Evolutionary conservation across 2,113 vertebrate genomes (phyloP).

Genomic region (Nesoenas mayeri): DNA sequence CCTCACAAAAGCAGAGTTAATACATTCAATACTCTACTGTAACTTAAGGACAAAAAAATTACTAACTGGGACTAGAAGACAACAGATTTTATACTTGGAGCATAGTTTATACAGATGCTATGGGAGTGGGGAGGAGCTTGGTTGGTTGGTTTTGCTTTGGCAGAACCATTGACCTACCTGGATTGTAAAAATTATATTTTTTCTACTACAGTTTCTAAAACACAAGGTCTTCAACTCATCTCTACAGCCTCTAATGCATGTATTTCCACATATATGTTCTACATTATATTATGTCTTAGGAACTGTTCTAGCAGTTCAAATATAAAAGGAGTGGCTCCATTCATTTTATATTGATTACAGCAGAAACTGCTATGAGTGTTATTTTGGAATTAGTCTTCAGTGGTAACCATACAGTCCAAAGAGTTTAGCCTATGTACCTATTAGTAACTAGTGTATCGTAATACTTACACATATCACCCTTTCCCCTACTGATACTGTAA

Average conservation of each 20-base stretch:
- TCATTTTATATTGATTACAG: background rate
- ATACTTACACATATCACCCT: background rate
- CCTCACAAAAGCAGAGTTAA: background rate
- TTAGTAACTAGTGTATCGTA: background rate
- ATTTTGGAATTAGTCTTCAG: background rate
- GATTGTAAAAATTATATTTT: background rate
- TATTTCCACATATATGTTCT: background rate
- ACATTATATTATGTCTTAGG: background rate
- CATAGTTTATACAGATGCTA: background rate
- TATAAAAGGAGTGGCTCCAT: background rate
- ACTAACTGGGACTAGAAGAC: background rate
- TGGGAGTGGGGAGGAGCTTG: background rate
- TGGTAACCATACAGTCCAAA: background rate
- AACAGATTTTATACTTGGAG: background rate
- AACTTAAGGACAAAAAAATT: background rate
- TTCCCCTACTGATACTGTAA: background rate
- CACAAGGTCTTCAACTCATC: background rate
- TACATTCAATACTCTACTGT: background rate
- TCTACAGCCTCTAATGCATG: background rate
- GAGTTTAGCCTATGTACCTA: background rate
- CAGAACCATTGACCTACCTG: background rate
- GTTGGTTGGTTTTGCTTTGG: background rate
- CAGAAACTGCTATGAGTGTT: background rate
- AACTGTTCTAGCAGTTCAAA: background rate
- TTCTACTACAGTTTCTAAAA: background rate